These are phyloP conservation scores for Sisyra terminalis DNA, from an alignment of 2,888 invertebrate species.

Conservation along the genomic window DNA sequence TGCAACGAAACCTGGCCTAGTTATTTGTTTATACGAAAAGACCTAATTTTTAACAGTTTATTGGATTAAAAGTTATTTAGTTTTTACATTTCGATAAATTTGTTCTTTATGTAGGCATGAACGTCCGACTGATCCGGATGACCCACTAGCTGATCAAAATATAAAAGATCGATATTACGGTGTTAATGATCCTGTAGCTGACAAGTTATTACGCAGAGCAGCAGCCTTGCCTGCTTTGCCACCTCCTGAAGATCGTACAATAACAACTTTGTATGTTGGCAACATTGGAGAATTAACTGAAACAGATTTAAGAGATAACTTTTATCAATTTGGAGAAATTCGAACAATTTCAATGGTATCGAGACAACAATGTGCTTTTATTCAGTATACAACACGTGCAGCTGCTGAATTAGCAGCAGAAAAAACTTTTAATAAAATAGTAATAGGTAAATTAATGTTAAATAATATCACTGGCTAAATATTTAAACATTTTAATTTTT, in stretches of 20 bases:
- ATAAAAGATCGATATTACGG: constrained; percentile 91
- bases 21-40: no score
- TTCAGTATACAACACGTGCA: constrained; percentile 81
- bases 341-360: constrained; percentile 82
- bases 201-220: constrained; percentile 78
- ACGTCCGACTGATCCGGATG: constrained; percentile 93
- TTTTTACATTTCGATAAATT: no score
- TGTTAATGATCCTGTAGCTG: constrained; percentile 90
- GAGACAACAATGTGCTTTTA: constrained; percentile 91
- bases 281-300: constrained; percentile 85
- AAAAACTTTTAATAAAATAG: constrained; percentile 87
- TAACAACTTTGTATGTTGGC: constrained; percentile 95
- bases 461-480: background rate
- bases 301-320: constrained; percentile 85
- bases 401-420: constrained; percentile 92
- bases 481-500: constrained; percentile 15
- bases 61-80: no score
- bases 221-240: constrained; percentile 89
- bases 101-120: constrained; percentile 46
- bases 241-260: constrained; percentile 87
- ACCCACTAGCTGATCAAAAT: constrained; percentile 90
- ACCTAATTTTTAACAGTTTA: no score
- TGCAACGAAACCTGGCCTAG: no score
- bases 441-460: constrained; percentile 23
- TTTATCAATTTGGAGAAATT: constrained; percentile 98